Percentiles rank a stretch among this genome's conserved stretches.
phyloP scores from a whole-genome alignment of 2,113 vertebrate species.

The Diphyllodes magnificus region DNA sequence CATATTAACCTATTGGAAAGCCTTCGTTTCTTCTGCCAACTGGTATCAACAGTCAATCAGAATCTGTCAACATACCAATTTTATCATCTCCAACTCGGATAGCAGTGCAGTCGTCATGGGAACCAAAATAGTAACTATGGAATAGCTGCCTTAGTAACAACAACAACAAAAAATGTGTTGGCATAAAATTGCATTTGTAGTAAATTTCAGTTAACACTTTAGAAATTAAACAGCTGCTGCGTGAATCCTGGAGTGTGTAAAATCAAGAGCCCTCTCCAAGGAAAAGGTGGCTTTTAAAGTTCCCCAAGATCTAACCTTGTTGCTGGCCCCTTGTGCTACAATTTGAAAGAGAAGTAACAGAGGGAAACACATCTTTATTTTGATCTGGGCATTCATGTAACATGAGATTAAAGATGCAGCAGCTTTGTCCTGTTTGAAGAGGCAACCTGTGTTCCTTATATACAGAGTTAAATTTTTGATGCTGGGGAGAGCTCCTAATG shows the following conservation, averaged over 20 bases:
- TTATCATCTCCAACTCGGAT: constrained; percentile 28
- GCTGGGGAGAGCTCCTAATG: background rate
- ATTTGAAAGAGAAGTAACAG: background rate
- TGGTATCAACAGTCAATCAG: constrained; percentile 66
- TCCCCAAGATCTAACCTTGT: background rate
- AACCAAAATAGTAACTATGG: constrained; percentile 60
- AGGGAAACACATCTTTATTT: background rate
- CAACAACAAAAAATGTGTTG: constrained; percentile 46
- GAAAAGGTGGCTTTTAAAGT: background rate
- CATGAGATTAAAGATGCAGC: background rate
- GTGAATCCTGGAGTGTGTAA: constrained; percentile 17
- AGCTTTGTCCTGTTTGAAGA: background rate
- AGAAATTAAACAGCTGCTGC: constrained; percentile 38
- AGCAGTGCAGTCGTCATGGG: constrained; percentile 65
- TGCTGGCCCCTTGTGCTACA: background rate
- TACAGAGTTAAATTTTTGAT: background rate
- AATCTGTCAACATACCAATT: constrained; percentile 69
- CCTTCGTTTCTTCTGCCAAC: constrained; percentile 48
- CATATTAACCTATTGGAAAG: constrained; percentile 29
- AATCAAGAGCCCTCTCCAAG: background rate
- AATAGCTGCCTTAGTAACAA: constrained; percentile 61
- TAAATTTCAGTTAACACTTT: constrained; percentile 53
- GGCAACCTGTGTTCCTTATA: background rate
- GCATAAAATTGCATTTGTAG: constrained; percentile 54
- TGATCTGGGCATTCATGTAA: background rate